phyloP scores from a whole-genome alignment of 92 coral and sea anemone genomes.

The Epizoanthus stellaris region DNA sequence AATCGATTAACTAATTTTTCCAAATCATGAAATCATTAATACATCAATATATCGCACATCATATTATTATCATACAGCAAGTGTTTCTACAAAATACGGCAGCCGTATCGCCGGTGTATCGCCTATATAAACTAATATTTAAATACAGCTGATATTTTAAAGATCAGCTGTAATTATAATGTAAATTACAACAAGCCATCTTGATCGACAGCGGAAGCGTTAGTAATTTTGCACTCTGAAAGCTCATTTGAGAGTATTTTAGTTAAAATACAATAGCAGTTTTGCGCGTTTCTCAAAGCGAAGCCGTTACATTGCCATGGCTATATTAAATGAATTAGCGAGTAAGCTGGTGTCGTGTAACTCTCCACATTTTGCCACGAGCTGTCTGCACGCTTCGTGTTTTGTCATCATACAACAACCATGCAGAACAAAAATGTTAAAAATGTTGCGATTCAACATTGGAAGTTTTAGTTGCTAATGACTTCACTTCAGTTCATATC shows the following conservation, averaged over 20 bases:
- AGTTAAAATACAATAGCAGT: no score
- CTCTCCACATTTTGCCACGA: neutral
- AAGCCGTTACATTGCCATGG: neutral
- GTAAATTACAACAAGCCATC: neutral
- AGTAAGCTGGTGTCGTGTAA: no score
- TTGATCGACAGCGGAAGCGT: conserved; percentile 1
- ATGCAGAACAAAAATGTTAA: conserved; percentile 30
- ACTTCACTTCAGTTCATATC: neutral
- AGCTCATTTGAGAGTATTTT: neutral
- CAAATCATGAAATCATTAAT: no score
- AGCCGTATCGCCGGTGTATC: no score
- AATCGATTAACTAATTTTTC: no score
- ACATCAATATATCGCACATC: no score
- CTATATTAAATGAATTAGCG: neutral
- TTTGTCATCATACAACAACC: conserved; percentile 1
- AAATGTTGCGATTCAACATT: conserved; percentile 29
- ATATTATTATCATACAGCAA: no score
- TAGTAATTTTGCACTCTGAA: no score
- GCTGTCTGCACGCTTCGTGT: neutral
- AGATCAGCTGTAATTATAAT: no score
- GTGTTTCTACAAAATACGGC: no score
- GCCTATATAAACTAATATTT: no score
- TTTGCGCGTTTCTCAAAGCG: neutral
- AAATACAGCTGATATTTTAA: no score
- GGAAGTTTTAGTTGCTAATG: conserved; percentile 28